phyloP scores from a whole-genome alignment of 2,113 vertebrate genomes.

The Nipponia nippon region DNA sequence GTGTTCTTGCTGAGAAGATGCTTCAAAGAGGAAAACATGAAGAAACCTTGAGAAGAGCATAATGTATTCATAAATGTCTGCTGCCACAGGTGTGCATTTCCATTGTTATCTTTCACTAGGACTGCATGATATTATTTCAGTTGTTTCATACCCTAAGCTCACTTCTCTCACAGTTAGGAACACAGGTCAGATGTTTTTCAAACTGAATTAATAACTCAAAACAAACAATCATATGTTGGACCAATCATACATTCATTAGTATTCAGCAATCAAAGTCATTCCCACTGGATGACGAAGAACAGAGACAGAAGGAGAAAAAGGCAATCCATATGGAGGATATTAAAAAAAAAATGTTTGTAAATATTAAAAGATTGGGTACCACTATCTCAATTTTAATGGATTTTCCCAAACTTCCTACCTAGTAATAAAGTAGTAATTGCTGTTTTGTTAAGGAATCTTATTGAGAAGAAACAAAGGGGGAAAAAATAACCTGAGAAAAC shows the following conservation, averaged over 20 bases:
- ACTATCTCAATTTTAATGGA: neutral
- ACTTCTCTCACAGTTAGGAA: neutral
- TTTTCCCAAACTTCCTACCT: neutral
- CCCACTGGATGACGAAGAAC: neutral
- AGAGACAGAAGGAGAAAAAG: neutral
- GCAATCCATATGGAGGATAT: neutral
- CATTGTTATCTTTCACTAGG: neutral
- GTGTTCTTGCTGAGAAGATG: neutral
- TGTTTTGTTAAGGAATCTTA: neutral
- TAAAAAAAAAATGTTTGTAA: neutral
- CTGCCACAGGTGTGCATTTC: neutral
- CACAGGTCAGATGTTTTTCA: neutral
- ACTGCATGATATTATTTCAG: neutral
- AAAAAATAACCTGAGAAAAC: neutral
- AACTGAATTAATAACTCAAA: neutral
- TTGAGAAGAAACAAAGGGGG: neutral
- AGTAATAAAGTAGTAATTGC: neutral
- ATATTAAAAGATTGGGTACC: neutral
- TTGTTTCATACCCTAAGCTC: neutral
- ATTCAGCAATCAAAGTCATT: neutral
- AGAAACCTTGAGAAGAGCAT: neutral
- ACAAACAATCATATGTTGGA: neutral
- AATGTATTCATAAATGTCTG: neutral
- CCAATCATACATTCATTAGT: neutral
- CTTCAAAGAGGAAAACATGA: neutral